Evolutionary conservation across 2,888 invertebrate species (phyloP).

Genomic region (Standfussiana lucernea): DNA sequence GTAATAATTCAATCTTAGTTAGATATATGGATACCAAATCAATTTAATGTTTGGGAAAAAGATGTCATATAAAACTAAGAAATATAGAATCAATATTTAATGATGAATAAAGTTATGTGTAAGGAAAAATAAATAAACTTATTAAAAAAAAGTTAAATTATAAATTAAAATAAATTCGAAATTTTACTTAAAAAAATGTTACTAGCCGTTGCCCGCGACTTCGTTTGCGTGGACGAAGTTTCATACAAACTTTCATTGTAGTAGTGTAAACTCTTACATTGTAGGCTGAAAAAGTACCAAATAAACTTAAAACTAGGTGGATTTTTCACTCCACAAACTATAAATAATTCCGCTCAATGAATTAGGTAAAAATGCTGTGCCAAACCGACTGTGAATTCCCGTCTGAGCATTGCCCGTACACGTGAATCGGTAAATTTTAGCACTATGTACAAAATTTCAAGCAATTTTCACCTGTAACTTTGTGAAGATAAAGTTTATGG

Average conservation of each 20-base stretch:
- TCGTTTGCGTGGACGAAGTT: too few relatives aligned
- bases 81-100: background rate
- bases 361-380: constrained; percentile 59
- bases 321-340: constrained; percentile 25
- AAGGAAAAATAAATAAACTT: background rate
- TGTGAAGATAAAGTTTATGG: constrained; percentile 1
- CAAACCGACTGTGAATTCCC: constrained; percentile 60
- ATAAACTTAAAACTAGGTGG: constrained; percentile 14
- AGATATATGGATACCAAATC: too few relatives aligned
- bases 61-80: background rate
- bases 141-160: background rate
- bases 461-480: constrained; percentile 27
- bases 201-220: too few relatives aligned
- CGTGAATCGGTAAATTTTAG: constrained; percentile 32
- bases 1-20: too few relatives aligned
- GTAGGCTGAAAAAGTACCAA: background rate
- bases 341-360: constrained; percentile 35
- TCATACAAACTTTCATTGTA: too few relatives aligned
- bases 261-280: too few relatives aligned
- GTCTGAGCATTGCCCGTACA: constrained; percentile 24
- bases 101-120: background rate
- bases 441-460: constrained; percentile 10
- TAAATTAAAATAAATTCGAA: background rate
- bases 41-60: background rate
- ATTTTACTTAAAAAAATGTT: background rate